These are phyloP conservation scores for Palythoa grandis DNA, from an alignment of 92 coral and sea anemone genomes.

Conservation along the genomic window DNA sequence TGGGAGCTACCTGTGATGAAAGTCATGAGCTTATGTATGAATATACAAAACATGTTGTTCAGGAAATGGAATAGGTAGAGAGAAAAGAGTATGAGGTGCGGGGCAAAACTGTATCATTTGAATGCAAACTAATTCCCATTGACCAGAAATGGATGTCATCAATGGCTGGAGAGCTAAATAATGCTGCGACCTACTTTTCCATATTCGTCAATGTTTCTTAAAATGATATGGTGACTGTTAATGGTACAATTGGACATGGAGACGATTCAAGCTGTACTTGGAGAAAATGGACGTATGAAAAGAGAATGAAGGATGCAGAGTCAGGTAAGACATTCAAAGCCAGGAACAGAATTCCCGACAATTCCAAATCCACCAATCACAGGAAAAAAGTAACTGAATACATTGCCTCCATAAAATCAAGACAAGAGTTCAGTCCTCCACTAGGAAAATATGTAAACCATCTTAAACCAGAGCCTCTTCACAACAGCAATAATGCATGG, in stretches of 20 bases:
- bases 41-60: constrained; percentile 50
- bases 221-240: too few relatives aligned
- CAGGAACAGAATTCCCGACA: neutral
- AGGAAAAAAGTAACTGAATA: neutral
- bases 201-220: too few relatives aligned
- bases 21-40: constrained; percentile 54
- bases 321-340: neutral
- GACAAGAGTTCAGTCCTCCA: constrained; percentile 26
- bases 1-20: constrained; percentile 66
- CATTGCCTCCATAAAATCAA: constrained; percentile 17
- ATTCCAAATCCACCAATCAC: neutral
- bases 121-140: constrained; percentile 49
- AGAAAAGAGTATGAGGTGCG: constrained; percentile 39
- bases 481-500: constrained; percentile 49
- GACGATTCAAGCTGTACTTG: neutral
- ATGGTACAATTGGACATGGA: neutral
- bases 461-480: constrained; percentile 48
- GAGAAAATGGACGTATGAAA: neutral
- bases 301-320: neutral
- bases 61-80: constrained; percentile 53
- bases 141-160: constrained; percentile 53
- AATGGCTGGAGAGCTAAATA: neutral
- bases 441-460: constrained; percentile 32
- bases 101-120: constrained; percentile 35
- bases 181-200: neutral